Conservation (phyloP, 2,888 invertebrate species). For the Stenichneumon culpator region DNA sequence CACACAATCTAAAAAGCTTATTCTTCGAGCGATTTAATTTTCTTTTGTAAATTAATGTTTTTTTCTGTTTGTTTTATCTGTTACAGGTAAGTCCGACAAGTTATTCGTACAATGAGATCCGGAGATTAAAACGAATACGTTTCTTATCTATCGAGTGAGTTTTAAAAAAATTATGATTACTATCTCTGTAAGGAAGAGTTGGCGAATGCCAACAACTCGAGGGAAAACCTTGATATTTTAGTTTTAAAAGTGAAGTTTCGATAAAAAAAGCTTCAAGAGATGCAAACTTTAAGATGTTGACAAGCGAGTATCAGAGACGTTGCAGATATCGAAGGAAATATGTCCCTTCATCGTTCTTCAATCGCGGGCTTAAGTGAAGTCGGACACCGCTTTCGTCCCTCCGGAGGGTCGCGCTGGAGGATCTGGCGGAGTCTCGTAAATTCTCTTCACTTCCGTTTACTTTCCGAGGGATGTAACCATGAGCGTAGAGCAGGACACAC, state of each 20-base stretch:
- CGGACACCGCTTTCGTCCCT: constrained; percentile 1
- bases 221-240: too few relatives aligned
- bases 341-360: neutral
- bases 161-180: neutral
- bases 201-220: too few relatives aligned
- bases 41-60: neutral
- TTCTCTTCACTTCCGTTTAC: constrained; percentile 9
- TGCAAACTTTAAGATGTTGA: too few relatives aligned
- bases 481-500: neutral
- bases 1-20: constrained; percentile 58
- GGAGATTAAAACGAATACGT: neutral
- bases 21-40: neutral
- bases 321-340: neutral
- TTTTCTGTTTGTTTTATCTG: constrained; percentile 55
- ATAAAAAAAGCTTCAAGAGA: too few relatives aligned
- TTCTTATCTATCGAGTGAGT: constrained; percentile 50
- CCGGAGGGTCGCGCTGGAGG: neutral
- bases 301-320: neutral
- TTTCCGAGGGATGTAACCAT: neutral
- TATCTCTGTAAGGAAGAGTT: too few relatives aligned
- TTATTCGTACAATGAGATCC: constrained; percentile 1
- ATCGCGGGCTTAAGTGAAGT: constrained; percentile 6
- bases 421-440: neutral
- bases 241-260: too few relatives aligned
- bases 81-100: constrained; percentile 76